Percentiles rank a stretch among this genome's conserved stretches.
These are phyloP conservation scores for Alviniconcha strummeri DNA, from an alignment of 2,888 invertebrate species.

Conservation along the genomic window DNA sequence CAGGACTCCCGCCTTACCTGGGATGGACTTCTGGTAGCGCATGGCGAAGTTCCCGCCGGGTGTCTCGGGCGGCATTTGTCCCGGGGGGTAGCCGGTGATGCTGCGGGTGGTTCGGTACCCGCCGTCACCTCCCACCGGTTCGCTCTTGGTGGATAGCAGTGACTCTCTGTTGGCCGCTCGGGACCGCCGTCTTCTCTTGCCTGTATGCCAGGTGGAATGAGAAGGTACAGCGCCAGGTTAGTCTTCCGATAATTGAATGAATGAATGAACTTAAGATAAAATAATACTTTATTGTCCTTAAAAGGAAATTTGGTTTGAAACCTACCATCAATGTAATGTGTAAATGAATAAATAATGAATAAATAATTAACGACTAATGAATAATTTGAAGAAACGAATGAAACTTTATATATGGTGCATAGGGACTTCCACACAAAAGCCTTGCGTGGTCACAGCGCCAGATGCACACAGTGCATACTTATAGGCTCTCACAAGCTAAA, in stretches of 20 bases:
- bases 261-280: background rate
- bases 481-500: no score
- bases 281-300: background rate
- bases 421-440: no score
- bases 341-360: no score
- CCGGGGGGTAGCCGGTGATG: conserved; percentile 18
- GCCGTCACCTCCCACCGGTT: conserved; percentile 20
- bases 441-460: no score
- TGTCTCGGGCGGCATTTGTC: conserved; percentile 28
- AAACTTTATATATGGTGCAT: no score
- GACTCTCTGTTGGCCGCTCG: conserved; percentile 32
- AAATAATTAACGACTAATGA: no score
- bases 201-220: background rate
- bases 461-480: no score
- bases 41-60: conserved; percentile 29
- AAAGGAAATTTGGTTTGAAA: no score
- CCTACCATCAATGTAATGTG: no score
- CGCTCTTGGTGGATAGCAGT: conserved; percentile 27
- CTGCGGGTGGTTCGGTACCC: conserved; percentile 29
- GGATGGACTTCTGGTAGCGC: conserved; percentile 35
- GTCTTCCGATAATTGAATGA: no score
- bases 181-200: conserved; percentile 26
- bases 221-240: no score
- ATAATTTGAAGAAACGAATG: no score
- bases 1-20: conserved; percentile 15